Evolutionary conservation across 2,888 invertebrate genomes (phyloP).

Genomic region (Meganola albula): DNA sequence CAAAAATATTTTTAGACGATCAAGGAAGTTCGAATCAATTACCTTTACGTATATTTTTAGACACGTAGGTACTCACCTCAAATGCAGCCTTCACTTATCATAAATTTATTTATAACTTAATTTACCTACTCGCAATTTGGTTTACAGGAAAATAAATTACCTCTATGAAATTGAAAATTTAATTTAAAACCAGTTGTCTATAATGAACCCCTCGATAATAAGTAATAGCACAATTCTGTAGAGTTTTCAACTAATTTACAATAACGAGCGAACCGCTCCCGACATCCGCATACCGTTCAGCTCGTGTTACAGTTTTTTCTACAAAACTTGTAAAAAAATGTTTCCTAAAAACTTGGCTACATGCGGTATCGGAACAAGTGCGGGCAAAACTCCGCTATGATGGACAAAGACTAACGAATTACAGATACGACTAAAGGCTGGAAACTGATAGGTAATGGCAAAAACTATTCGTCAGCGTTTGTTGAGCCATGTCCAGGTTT

Average conservation of each 20-base stretch:
- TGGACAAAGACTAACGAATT: constrained; percentile 29
- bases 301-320: constrained; percentile 65
- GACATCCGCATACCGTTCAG: constrained; percentile 68
- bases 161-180: too few species aligned
- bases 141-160: too few species aligned
- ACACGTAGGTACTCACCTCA: too few species aligned
- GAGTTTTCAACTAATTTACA: constrained; percentile 28
- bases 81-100: too few species aligned
- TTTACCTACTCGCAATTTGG: too few species aligned
- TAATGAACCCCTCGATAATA: not conserved
- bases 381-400: constrained; percentile 28
- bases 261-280: constrained; percentile 31
- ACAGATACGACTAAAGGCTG: constrained; percentile 3
- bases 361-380: constrained; percentile 54
- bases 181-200: too few species aligned
- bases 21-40: too few species aligned
- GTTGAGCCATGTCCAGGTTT: too few species aligned
- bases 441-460: constrained; percentile 7
- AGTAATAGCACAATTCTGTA: not conserved
- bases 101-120: too few species aligned
- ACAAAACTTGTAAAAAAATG: constrained; percentile 36
- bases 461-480: too few species aligned
- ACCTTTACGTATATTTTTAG: too few species aligned
- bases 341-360: constrained; percentile 53
- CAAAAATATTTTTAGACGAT: too few species aligned